A percentile compares a stretch with the other conserved stretches of the same genome.
These are phyloP conservation scores for Rhyacophila brunnea DNA, from an alignment of 1,140 invertebrate genomes.

Conservation along the genomic window DNA sequence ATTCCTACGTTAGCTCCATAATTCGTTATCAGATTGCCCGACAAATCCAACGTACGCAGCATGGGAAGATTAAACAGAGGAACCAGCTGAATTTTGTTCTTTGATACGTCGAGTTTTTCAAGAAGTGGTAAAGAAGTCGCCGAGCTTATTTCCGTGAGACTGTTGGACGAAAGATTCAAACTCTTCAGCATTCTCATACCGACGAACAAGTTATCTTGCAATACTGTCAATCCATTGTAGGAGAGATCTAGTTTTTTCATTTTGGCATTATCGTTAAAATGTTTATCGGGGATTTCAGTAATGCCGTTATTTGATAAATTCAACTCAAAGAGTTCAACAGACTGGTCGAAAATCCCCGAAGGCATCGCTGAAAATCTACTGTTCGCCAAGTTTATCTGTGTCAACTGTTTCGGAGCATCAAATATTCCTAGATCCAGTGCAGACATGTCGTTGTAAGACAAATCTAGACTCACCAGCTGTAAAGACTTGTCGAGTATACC, in stretches of 20 bases:
- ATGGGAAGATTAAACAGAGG: constrained; percentile 1
- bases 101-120: constrained; percentile 13
- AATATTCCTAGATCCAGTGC: constrained; percentile 23
- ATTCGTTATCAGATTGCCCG: constrained; percentile 23
- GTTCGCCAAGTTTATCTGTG: constrained; percentile 10
- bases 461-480: constrained; percentile 11
- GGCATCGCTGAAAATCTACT: constrained; percentile 22
- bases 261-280: constrained; percentile 15
- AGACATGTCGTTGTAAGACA: constrained; percentile 24
- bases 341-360: constrained; percentile 29
- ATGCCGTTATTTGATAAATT: constrained; percentile 19
- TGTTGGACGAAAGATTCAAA: constrained; percentile 26
- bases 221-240: constrained; percentile 9
- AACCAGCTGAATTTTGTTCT: constrained; percentile 16
- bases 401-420: constrained; percentile 12
- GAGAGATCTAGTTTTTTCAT: constrained; percentile 22
- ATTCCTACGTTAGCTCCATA: constrained; percentile 12
- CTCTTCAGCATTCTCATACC: constrained; percentile 5
- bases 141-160: constrained; percentile 2
- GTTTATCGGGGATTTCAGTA: constrained; percentile 15
- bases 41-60: constrained; percentile 17
- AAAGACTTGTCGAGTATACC: constrained; percentile 24
- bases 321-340: not conserved
- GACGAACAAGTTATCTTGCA: constrained; percentile 11
- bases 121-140: constrained; percentile 1